Evolutionary conservation across 2,888 invertebrate genomes (phyloP).

Genomic region (Drosophila rellima): DNA sequence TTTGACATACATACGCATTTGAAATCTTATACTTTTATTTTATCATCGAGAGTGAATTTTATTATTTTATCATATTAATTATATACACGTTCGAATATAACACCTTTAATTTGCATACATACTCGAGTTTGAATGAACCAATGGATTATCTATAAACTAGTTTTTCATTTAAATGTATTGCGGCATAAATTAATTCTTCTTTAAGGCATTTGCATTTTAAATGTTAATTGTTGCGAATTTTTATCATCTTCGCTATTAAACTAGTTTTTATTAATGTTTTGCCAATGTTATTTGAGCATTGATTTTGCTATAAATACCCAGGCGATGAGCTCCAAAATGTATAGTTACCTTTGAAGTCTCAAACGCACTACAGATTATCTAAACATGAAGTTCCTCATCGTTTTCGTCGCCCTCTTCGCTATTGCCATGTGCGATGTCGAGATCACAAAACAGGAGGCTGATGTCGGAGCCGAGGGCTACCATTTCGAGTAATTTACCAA

Average conservation of each 20-base stretch:
- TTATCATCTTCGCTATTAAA: neutral
- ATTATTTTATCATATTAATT: too few species aligned
- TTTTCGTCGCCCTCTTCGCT: slow-evolving; percentile 72
- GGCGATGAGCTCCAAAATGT: neutral
- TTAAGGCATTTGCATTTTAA: slow-evolving; percentile 8
- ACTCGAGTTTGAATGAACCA: neutral
- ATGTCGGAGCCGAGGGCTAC: slow-evolving; percentile 86
- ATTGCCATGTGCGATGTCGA: slow-evolving; percentile 53
- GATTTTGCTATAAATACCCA: slow-evolving; percentile 17
- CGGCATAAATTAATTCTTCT: slow-evolving; percentile 6
- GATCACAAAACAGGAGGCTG: neutral
- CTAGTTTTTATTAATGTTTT: slow-evolving; percentile 9
- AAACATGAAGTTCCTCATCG: slow-evolving; percentile 69
- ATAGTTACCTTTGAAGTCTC: slow-evolving; percentile 37
- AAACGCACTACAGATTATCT: slow-evolving; percentile 16
- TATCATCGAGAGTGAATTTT: neutral
- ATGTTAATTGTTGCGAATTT: slow-evolving; percentile 11
- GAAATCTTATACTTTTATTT: neutral
- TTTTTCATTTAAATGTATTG: neutral
- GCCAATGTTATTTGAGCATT: neutral
- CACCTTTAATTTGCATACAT: neutral
- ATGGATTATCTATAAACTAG: neutral
- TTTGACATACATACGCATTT: neutral
- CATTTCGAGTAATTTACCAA: slow-evolving; percentile 77
- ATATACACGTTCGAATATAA: neutral